These are phyloP conservation scores for Ailuropoda melanoleuca DNA, from an alignment of 2,113 vertebrate genomes.

Conservation along the genomic window DNA sequence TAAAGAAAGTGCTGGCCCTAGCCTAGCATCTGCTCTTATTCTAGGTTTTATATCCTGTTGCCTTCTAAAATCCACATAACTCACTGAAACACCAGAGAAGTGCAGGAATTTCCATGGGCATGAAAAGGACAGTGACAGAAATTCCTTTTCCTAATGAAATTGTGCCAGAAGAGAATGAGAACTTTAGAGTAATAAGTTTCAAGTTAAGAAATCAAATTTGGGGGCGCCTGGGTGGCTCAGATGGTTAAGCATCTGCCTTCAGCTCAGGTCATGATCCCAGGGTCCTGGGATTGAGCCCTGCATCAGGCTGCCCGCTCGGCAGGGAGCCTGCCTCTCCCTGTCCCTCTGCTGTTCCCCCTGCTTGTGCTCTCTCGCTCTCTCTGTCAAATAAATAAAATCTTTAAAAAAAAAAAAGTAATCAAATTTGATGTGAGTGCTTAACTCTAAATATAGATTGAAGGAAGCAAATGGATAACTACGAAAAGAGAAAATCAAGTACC, in stretches of 20 bases:
- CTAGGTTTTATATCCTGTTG: constrained; percentile 35
- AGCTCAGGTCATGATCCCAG: no score
- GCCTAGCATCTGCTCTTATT: background rate
- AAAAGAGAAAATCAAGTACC: background rate
- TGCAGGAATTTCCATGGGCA: background rate
- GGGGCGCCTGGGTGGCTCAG: no score
- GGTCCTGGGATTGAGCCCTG: no score
- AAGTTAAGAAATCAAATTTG: background rate
- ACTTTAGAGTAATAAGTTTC: background rate
- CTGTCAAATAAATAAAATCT: no score
- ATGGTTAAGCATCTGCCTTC: no score
- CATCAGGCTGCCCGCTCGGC: no score
- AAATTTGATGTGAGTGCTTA: background rate
- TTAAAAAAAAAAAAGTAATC: background rate
- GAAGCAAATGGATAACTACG: background rate
- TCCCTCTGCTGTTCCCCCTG: no score
- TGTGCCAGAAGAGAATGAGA: background rate
- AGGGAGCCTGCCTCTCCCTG: no score
- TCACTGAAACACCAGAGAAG: background rate
- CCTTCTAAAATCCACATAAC: background rate
- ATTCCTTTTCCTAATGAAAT: background rate
- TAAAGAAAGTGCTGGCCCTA: background rate
- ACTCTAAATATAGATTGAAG: background rate
- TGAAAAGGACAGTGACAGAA: background rate
- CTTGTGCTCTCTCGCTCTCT: no score